Evolutionary conservation across 2,797 vertebrate genomes (phyloP).

Genomic region (Pelochelys cantorii): DNA sequence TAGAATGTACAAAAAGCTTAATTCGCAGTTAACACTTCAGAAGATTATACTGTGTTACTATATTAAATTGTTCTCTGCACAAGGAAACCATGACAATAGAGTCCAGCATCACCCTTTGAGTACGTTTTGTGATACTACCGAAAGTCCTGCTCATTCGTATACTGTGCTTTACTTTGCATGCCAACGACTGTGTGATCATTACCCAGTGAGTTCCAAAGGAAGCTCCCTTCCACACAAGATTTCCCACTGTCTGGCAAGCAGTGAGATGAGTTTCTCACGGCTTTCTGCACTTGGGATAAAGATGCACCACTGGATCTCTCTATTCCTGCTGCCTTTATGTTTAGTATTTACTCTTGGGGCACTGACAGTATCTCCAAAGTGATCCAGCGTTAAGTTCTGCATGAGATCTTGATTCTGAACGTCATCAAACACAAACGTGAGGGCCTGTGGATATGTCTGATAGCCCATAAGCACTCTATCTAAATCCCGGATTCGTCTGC

Average conservation of each 20-base stretch:
- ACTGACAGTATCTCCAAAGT: conserved; percentile 85
- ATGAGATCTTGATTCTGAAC: conserved; percentile 92
- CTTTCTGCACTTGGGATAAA: conserved; percentile 95
- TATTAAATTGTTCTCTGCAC: conserved; percentile 1
- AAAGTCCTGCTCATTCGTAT: not conserved
- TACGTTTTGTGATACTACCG: not conserved
- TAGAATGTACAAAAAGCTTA: conserved; percentile 64
- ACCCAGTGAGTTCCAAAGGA: conserved; percentile 94
- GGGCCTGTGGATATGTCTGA: conserved; percentile 94
- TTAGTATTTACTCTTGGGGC: conserved; percentile 50
- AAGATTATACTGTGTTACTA: conserved; percentile 30
- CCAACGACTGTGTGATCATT: conserved; percentile 45
- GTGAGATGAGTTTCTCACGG: conserved; percentile 92
- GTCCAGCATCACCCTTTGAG: conserved; percentile 11
- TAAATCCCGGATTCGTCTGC: conserved; percentile 92
- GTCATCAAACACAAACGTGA: conserved; percentile 94
- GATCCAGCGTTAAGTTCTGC: conserved; percentile 93
- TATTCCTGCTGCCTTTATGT: conserved; percentile 65
- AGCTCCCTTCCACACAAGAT: conserved; percentile 93
- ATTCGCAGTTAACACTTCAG: conserved; percentile 40
- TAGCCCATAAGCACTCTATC: conserved; percentile 96
- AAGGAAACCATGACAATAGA: conserved; percentile 7
- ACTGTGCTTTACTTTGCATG: conserved; percentile 62
- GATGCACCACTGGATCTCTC: conserved; percentile 95
- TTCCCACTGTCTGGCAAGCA: conserved; percentile 97